Evolutionary conservation across 2,888 invertebrate species (phyloP), one percentile per base, ranked within the genome.

Genomic region (Agonopterix arenella): DNA sequence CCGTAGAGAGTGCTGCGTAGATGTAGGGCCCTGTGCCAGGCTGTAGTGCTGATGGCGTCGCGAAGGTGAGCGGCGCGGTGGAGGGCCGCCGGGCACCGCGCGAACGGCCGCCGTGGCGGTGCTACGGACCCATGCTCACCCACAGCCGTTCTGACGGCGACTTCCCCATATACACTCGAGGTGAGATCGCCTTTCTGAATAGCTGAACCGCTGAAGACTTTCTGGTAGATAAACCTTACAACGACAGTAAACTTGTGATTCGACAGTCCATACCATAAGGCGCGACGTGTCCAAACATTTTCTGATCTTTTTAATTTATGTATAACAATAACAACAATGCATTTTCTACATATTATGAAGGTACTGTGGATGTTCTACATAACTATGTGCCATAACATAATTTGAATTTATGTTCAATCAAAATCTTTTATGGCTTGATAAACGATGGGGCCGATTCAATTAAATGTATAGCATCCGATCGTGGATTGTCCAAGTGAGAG

Each of bases 131-230:
- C 77, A 95, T 95, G 93, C 90, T 95, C 77, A 95, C 94, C 61
- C 95, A 95, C 89, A 95, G 95, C 79, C 93, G 94, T 85, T 95
- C 95, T 80, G 95, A 95, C 78, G 94, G 95, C 73, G 95, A 95
- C 85, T 95, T 95, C 86, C 95, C 95, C 70, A 92, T 94, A 82
- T 94, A 94, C 84, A 90, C 92, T 66, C 92, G 92, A 94, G 95
- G 95, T 95, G 90, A 88, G 86, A 68, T 28, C 28, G 28, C 28
- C 28, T 28, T 28, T 28, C 28, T 28, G 7, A 28, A 28, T 28
- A 5, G 1, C 28, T 28, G 7, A 28, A 28, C 28, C 7, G 28
- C 7, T 28, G 5, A 28, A 7, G 1, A 28, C 5, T 5, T 28
- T 7, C 28, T 28, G 5, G 7, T 7, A 28, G 28, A 7, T 28